Base-by-base conservation (phyloP, 2,888 invertebrate species). In the Lordiphosa fenestrarum region DNA sequence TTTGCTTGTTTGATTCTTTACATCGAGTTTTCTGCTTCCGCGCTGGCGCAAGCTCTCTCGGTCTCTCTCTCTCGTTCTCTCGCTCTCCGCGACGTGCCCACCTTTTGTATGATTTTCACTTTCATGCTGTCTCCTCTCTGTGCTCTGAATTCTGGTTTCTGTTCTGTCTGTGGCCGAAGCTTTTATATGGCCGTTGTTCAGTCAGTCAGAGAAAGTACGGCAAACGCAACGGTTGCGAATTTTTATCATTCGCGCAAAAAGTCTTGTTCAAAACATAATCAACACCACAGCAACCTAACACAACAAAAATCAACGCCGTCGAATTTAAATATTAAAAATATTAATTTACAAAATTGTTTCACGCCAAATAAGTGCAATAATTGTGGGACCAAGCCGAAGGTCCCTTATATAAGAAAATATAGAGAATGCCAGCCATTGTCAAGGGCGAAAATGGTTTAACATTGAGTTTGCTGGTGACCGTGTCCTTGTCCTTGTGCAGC, bases 151-250 rank as follows among this genome's bases (percentile, higher is more conserved):
- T 54, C 49, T 54, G 37, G 46, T 44, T 46, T 33, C 33, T 55
- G 38, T 55, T 56, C 50, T 64, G 58, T 66, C 53, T 53, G 66
- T 10, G 36, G 41, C 52, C 48, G 50, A 44, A 63, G 55, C 63
- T 63, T 63, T 63, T 54, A 21, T 15, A 35, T 10, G 33, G 53
- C 73, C 46, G 58, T 72, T 74, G 86, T 85, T 19, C 15, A 15
- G 15, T 25, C 25, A 89, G 88, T 89, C 86, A 88, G 89, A 89
- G 89, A 89, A 89, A 89, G 88, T 88, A 87, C 87, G 86, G 87
- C 88, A 85, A 81, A 84, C 77, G 84, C 85, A 87, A 83, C 87
- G 85, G 88, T 85, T 86, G 84, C 71, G 63, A 66, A 60, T 57
- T 49, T 52, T 23, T 53, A 36, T 46, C 66, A 46, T 50, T 30